A percentile compares a stretch with the other conserved stretches of the same genome.
Evolutionary conservation across 92 coral and sea anemone genomes (phyloP).

Genomic region (Micromussa lordhowensis): DNA sequence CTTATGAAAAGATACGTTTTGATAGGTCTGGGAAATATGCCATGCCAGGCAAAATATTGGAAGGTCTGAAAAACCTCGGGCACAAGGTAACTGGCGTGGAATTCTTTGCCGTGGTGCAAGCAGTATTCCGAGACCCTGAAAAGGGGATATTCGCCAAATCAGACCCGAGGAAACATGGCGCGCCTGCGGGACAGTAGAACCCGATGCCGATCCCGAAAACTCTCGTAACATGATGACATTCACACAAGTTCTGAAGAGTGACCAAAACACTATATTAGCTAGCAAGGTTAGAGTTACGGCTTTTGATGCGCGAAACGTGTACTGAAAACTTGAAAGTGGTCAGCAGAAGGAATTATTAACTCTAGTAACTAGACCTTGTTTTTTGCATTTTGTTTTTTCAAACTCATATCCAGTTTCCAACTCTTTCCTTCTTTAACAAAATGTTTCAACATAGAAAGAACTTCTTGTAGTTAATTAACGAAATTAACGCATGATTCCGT

Average conservation of each 20-base stretch:
- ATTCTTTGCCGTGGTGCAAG: conserved; percentile 70
- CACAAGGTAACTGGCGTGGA: conserved; percentile 33
- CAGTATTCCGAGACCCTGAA: conserved; percentile 55
- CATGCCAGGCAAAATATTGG: conserved; percentile 31
- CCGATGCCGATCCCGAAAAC: background rate
- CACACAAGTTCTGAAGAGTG: too few relatives aligned
- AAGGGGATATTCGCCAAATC: conserved; percentile 66
- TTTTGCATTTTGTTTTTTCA: too few relatives aligned
- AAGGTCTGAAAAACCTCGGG: conserved; percentile 61
- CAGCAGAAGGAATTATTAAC: too few relatives aligned
- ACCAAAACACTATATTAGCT: too few relatives aligned
- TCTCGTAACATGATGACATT: too few relatives aligned
- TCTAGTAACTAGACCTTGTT: too few relatives aligned
- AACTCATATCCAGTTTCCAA: too few relatives aligned
- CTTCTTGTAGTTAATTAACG: background rate
- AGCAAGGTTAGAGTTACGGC: background rate
- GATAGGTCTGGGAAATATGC: conserved; percentile 1
- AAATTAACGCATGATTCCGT: background rate
- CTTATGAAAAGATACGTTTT: conserved; percentile 22
- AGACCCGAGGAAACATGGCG: conserved; percentile 80
- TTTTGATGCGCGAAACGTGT: background rate
- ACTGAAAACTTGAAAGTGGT: background rate
- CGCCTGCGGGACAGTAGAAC: conserved; percentile 67
- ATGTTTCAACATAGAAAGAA: too few relatives aligned
- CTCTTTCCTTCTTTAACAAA: too few relatives aligned